A percentile compares a stretch with the other conserved stretches of the same genome.
Evolutionary conservation across 2,113 vertebrate species (phyloP).

Genomic region (Urocolius indicus): DNA sequence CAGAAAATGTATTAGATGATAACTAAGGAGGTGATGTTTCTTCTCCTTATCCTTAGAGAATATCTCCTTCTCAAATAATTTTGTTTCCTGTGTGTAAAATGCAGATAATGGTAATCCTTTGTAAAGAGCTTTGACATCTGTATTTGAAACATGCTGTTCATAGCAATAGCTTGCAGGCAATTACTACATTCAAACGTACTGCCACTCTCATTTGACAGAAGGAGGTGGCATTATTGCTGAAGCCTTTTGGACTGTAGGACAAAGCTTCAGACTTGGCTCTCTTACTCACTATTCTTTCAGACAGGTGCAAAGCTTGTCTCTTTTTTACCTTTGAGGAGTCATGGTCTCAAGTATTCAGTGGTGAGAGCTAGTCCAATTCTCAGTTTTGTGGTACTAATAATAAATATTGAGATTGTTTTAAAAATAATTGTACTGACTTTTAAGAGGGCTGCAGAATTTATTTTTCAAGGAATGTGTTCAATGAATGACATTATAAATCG

Average conservation of each 20-base stretch:
- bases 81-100: conserved; percentile 35
- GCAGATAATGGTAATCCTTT: conserved; percentile 24
- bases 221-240: neutral
- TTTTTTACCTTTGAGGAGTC: neutral
- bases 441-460: neutral
- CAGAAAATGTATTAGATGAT: neutral
- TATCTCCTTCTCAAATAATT: neutral
- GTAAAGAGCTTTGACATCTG: conserved; percentile 29
- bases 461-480: neutral
- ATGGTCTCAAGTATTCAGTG: neutral
- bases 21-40: neutral
- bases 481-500: neutral
- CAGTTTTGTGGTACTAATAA: neutral
- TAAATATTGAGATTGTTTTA: neutral
- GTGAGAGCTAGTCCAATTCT: neutral
- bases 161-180: neutral
- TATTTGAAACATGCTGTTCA: neutral
- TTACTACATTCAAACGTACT: neutral
- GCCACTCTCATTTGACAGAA: neutral
- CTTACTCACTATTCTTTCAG: neutral
- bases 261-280: neutral
- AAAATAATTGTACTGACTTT: neutral
- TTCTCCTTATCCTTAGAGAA: neutral
- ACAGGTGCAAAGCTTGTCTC: neutral
- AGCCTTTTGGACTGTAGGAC: neutral